These are phyloP conservation scores for Lamellibrachia satsuma DNA, from an alignment of 2,888 invertebrate species.

Conservation along the genomic window DNA sequence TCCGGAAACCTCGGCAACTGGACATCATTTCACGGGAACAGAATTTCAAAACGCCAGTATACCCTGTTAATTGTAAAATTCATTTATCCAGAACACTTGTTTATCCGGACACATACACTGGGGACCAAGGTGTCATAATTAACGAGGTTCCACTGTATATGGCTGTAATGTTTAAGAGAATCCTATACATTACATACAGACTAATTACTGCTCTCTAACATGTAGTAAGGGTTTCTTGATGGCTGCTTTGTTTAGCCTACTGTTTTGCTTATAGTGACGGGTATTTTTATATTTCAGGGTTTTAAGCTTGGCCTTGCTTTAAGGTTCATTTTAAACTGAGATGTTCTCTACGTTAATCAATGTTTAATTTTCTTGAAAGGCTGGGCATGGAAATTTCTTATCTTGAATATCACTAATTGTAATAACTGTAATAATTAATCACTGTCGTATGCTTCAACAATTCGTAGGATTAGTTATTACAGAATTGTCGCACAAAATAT, in stretches of 20 bases:
- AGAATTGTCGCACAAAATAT: neutral
- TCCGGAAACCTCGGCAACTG: too few species aligned
- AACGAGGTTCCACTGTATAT: neutral
- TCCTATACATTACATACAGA: neutral
- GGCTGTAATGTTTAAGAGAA: neutral
- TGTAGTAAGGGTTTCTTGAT: neutral
- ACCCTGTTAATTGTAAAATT: too few species aligned
- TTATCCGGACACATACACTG: too few species aligned
- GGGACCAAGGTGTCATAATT: too few species aligned
- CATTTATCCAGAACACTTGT: too few species aligned
- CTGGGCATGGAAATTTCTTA: neutral
- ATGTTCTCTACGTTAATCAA: neutral
- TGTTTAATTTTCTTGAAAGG: neutral
- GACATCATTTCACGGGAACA: too few species aligned
- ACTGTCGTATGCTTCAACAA: neutral
- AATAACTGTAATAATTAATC: neutral
- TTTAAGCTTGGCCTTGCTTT: neutral
- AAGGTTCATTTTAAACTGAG: neutral
- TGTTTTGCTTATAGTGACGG: neutral
- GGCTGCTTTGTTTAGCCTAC: neutral
- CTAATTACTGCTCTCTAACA: neutral
- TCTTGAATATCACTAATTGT: constrained; percentile 10
- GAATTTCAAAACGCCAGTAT: too few species aligned
- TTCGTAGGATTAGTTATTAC: neutral
- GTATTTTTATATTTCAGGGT: neutral